Percentiles rank a stretch among this genome's conserved stretches.
Evolutionary conservation across 1,140 invertebrate species (phyloP).

Genomic region (Physella acuta): DNA sequence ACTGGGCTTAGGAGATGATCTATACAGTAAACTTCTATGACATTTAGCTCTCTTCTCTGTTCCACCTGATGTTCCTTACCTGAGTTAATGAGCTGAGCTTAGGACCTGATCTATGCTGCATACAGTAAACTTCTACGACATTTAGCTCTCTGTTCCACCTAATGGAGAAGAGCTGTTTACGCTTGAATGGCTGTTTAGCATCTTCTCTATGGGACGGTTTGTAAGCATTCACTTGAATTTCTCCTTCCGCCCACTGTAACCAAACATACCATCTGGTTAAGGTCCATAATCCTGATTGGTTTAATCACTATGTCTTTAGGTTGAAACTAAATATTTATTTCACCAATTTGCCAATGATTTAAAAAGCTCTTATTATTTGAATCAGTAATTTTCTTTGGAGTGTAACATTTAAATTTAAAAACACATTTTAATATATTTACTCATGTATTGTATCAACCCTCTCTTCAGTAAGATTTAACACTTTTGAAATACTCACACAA

Average conservation of each 20-base stretch:
- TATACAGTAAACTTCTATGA: background rate
- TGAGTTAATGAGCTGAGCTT: background rate
- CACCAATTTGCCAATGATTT: too few species aligned
- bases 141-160: background rate
- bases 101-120: background rate
- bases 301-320: too few species aligned
- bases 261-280: too few species aligned
- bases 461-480: too few species aligned
- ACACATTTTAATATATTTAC: too few species aligned
- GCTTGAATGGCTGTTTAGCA: background rate
- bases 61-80: conserved; percentile 11
- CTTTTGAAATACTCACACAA: conserved; percentile 13
- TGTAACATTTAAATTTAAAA: too few species aligned
- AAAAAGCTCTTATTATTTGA: too few species aligned
- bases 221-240: background rate
- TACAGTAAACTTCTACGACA: background rate
- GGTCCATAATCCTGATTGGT: too few species aligned
- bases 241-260: background rate
- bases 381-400: too few species aligned
- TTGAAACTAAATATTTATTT: too few species aligned
- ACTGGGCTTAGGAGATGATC: background rate
- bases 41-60: background rate
- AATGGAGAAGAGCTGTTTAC: conserved; percentile 1
- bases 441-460: too few species aligned
- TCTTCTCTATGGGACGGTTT: background rate